Conservation (phyloP, 2,113 vertebrate species). For the Spea multiplicata region DNA sequence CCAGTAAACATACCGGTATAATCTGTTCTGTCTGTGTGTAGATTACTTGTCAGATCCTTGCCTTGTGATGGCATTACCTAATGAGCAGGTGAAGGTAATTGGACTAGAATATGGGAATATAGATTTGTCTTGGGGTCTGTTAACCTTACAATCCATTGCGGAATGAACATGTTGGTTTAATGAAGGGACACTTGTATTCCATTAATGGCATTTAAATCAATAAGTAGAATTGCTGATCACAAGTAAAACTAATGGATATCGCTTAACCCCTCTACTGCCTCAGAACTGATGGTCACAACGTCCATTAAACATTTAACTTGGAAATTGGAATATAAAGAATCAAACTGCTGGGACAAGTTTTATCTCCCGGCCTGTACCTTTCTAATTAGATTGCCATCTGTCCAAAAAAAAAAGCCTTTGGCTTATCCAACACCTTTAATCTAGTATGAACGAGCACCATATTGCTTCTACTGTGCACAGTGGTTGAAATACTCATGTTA, state of each 20-base stretch:
- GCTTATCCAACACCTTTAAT: too few relatives aligned
- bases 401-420: too few relatives aligned
- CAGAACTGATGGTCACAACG: too few relatives aligned
- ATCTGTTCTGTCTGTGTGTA: neutral
- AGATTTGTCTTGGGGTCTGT: constrained; percentile 42
- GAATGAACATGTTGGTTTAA: constrained; percentile 30
- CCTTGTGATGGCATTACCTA: neutral
- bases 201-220: constrained; percentile 6
- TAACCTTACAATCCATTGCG: constrained; percentile 29
- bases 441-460: too few relatives aligned
- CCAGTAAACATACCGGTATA: neutral
- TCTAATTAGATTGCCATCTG: too few relatives aligned
- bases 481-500: too few relatives aligned
- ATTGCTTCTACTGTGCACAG: too few relatives aligned
- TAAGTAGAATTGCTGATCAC: constrained; percentile 27
- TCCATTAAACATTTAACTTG: too few relatives aligned
- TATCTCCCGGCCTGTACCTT: too few relatives aligned
- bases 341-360: too few relatives aligned
- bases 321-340: too few relatives aligned
- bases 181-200: constrained; percentile 37
- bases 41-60: neutral
- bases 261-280: constrained; percentile 4
- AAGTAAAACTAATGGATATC: constrained; percentile 10
- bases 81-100: constrained; percentile 21
- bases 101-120: constrained; percentile 37